These are phyloP conservation scores for Bellardia pandia DNA, from an alignment of 2,888 invertebrate genomes.

Conservation along the genomic window DNA sequence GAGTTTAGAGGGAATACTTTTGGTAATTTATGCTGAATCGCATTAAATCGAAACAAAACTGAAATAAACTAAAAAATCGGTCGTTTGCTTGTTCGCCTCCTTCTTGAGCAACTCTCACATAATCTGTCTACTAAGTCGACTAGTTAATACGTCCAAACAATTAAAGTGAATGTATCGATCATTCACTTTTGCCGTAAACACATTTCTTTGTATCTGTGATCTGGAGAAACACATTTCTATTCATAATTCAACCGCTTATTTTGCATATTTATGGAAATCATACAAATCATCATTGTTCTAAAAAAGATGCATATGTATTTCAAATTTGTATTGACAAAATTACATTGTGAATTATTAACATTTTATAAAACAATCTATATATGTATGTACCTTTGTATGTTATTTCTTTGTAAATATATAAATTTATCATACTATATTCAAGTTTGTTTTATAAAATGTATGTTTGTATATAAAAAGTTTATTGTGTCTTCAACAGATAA, in stretches of 20 bases:
- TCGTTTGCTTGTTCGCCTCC: too few species aligned
- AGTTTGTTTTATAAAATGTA: neutral
- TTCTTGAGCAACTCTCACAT: neutral
- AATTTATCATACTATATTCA: neutral
- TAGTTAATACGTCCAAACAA: neutral
- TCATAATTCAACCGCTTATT: constrained; percentile 5
- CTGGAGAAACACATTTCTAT: constrained; percentile 15
- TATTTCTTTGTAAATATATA: neutral
- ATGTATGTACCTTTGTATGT: neutral
- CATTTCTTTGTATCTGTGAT: neutral
- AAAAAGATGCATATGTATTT: neutral
- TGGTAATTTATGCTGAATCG: constrained; percentile 35
- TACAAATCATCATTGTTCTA: neutral
- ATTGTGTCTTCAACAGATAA: neutral
- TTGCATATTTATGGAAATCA: neutral
- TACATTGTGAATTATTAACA: neutral
- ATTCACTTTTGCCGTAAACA: neutral
- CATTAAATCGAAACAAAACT: neutral
- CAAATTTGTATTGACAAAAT: neutral
- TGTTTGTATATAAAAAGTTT: neutral
- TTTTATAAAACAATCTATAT: neutral
- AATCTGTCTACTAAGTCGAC: neutral
- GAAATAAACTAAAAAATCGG: neutral
- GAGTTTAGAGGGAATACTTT: constrained; percentile 25
- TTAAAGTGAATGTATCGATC: constrained; percentile 13